These are phyloP conservation scores for Pipa parva DNA, from an alignment of 2,113 vertebrate species.

Conservation along the genomic window DNA sequence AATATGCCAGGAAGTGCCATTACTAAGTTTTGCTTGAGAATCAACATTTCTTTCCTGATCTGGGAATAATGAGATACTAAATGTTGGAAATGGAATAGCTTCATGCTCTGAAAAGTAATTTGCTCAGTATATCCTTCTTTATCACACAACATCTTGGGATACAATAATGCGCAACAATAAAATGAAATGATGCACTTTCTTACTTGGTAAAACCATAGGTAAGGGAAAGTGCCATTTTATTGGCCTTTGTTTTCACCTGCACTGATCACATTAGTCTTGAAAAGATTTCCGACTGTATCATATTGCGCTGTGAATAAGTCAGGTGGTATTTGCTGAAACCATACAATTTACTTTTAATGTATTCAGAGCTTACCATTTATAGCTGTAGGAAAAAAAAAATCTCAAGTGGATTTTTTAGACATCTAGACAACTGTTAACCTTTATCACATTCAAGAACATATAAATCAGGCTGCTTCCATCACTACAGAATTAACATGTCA, in stretches of 20 bases:
- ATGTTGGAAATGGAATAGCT: too few relatives aligned
- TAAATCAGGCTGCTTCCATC: neutral
- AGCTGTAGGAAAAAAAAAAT: neutral
- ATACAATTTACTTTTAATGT: conserved; percentile 20
- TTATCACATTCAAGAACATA: neutral
- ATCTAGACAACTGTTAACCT: conserved; percentile 13
- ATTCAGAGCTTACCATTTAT: conserved; percentile 3
- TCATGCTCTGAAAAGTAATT: too few relatives aligned
- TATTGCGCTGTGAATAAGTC: neutral
- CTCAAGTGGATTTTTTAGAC: conserved; percentile 1
- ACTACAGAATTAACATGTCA: neutral
- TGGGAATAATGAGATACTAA: too few relatives aligned
- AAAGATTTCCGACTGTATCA: conserved; percentile 20
- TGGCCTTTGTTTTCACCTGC: conserved; percentile 32
- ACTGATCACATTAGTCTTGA: conserved; percentile 21
- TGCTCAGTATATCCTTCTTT: neutral
- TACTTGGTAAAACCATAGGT: neutral
- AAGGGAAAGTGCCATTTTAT: neutral
- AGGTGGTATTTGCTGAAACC: conserved; percentile 12
- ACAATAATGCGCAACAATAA: neutral
- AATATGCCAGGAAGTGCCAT: too few relatives aligned
- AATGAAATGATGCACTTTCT: neutral
- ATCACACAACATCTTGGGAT: neutral
- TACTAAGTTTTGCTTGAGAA: too few relatives aligned
- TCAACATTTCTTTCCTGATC: too few relatives aligned